Conservation (phyloP, 2,113 vertebrate species). For the Ophthalmolycus amberensis region DNA sequence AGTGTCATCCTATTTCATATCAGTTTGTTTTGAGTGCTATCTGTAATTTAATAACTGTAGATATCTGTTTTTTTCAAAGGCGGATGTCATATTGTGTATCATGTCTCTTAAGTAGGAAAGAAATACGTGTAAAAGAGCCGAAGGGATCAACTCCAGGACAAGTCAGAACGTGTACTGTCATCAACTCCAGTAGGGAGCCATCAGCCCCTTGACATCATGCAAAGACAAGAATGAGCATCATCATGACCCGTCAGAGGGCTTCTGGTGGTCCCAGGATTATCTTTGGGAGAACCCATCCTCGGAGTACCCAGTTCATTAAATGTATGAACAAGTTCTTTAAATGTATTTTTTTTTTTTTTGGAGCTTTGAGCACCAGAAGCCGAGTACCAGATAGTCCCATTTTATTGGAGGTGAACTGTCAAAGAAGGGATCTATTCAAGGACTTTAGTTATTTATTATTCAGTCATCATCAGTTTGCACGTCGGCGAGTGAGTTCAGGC, state of each 20-base stretch:
- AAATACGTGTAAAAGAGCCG: background rate
- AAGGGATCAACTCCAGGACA: background rate
- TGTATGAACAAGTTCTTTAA: background rate
- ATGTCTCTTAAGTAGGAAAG: background rate
- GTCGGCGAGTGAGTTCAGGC: background rate
- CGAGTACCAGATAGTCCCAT: background rate
- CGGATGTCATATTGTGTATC: background rate
- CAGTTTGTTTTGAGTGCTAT: background rate
- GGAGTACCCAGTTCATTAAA: background rate
- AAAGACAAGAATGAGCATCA: conserved; percentile 35
- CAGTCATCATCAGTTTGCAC: background rate
- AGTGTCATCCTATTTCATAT: background rate
- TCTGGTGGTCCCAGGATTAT: background rate
- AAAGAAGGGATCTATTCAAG: background rate
- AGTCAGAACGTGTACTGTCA: conserved; percentile 17
- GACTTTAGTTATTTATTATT: background rate
- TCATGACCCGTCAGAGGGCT: conserved; percentile 26
- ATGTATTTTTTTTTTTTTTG: too few species aligned
- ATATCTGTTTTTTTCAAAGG: background rate
- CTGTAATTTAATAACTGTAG: conserved; percentile 10
- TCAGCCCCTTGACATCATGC: conserved; percentile 31
- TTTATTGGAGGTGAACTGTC: background rate
- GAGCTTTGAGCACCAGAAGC: background rate
- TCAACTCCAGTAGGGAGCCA: conserved; percentile 3
- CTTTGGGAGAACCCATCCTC: background rate